Conservation (phyloP, 2,797 vertebrate genomes). For the Hydrophis major region DNA sequence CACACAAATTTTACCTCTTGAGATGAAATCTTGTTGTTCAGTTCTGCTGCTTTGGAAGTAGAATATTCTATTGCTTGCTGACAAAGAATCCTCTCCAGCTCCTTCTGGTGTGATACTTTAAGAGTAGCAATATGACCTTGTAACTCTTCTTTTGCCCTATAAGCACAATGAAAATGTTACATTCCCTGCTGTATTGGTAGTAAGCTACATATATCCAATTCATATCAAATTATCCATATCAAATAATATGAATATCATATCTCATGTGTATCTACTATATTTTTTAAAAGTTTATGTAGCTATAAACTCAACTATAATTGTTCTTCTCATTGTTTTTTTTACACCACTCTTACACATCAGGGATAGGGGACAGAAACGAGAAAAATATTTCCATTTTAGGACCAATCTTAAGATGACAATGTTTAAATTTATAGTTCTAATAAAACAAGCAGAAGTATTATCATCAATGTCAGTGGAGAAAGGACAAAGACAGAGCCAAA, state of each 20-base stretch:
- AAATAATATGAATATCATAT: background rate
- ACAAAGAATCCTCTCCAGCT: constrained; percentile 77
- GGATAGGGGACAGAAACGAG: background rate
- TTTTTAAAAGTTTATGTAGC: background rate
- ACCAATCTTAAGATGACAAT: background rate
- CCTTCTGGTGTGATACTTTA: constrained; percentile 78
- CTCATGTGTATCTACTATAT: background rate
- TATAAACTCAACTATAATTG: background rate
- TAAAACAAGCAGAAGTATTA: background rate
- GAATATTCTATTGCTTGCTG: constrained; percentile 84
- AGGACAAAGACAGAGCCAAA: background rate
- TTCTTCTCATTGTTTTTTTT: background rate
- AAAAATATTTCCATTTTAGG: background rate
- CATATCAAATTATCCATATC: no score
- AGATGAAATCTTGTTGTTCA: constrained; percentile 77
- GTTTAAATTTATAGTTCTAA: background rate
- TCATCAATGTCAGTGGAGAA: background rate
- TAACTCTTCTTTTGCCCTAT: constrained; percentile 75
- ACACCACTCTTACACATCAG: background rate
- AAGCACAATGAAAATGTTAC: background rate
- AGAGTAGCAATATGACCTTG: constrained; percentile 74
- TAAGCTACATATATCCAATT: background rate
- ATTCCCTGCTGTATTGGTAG: background rate
- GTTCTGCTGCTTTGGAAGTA: constrained; percentile 81
- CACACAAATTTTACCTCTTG: constrained; percentile 77